Percentiles rank a stretch among this genome's conserved stretches.
phyloP scores from a whole-genome alignment of 2,888 invertebrate genomes.

The Chesias legatella region DNA sequence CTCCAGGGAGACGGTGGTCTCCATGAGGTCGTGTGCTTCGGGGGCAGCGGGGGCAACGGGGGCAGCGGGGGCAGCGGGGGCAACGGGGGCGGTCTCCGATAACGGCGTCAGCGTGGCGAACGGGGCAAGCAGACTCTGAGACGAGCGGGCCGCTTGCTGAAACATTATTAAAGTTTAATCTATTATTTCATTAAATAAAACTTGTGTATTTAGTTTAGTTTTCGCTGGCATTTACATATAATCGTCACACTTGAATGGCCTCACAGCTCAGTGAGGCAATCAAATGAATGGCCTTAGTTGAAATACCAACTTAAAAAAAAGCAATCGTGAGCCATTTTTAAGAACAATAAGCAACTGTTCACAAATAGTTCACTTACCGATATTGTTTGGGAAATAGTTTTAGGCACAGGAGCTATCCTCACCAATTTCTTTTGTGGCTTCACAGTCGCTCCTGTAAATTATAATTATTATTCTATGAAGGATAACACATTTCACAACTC shows the following conservation, averaged over 20 bases:
- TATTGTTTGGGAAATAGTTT: constrained; percentile 28
- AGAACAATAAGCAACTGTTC: not conserved
- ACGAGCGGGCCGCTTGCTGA: constrained; percentile 43
- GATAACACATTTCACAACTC: too few species aligned
- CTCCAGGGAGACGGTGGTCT: constrained; percentile 21
- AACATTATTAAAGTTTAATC: not conserved
- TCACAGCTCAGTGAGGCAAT: too few species aligned
- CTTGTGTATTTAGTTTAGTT: too few species aligned
- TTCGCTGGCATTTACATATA: too few species aligned
- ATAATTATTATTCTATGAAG: constrained; percentile 10
- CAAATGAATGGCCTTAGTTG: too few species aligned
- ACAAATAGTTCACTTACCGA: constrained; percentile 41
- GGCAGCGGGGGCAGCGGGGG: not conserved
- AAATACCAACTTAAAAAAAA: too few species aligned
- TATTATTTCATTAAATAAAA: too few species aligned
- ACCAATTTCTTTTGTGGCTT: constrained; percentile 61
- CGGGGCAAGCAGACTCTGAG: constrained; percentile 63
- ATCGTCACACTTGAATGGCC: too few species aligned
- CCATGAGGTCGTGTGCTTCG: not conserved
- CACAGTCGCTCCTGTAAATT: constrained; percentile 37
- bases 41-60: constrained; percentile 3
- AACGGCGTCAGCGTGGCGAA: constrained; percentile 31
- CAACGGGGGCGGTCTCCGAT: not conserved
- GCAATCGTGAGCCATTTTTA: too few species aligned
- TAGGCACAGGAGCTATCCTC: constrained; percentile 58